phyloP scores from a whole-genome alignment of 2,113 vertebrate genomes.

The Neopipo cinnamomea region DNA sequence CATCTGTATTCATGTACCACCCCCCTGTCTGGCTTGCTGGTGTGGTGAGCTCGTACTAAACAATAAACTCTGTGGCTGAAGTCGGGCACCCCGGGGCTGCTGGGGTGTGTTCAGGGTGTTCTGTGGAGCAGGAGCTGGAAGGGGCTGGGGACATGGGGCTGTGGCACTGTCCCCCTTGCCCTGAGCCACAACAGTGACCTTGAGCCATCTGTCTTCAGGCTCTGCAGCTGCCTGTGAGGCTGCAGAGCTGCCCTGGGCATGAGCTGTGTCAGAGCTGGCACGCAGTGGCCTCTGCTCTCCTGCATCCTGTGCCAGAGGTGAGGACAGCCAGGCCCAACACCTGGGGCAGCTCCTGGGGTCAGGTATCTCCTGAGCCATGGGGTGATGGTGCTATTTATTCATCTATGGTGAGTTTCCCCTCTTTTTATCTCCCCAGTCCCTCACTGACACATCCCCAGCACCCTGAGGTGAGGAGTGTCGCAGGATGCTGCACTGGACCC shows the following conservation, averaged over 20 bases:
- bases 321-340: not conserved
- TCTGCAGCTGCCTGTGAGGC: not conserved
- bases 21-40: conserved; percentile 64
- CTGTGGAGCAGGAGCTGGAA: not conserved
- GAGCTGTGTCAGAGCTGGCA: not conserved
- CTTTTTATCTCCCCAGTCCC: not conserved
- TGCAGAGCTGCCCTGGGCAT: not conserved
- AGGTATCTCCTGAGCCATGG: fast-evolving
- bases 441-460: fast-evolving
- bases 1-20: conserved; percentile 56
- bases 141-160: not conserved
- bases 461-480: not conserved
- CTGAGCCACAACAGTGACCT: not conserved
- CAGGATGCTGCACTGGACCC: not conserved
- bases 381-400: not conserved
- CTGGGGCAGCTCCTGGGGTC: not conserved
- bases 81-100: not conserved
- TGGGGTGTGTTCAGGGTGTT: not conserved
- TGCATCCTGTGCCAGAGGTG: not conserved
- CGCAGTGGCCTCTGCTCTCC: not conserved
- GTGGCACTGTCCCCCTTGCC: not conserved
- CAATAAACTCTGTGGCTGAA: conserved; percentile 79
- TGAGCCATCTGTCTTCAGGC: not conserved
- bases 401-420: not conserved
- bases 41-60: conserved; percentile 72